Evolutionary conservation across 2,888 invertebrate genomes (phyloP).

Genomic region (Volucella inanis): DNA sequence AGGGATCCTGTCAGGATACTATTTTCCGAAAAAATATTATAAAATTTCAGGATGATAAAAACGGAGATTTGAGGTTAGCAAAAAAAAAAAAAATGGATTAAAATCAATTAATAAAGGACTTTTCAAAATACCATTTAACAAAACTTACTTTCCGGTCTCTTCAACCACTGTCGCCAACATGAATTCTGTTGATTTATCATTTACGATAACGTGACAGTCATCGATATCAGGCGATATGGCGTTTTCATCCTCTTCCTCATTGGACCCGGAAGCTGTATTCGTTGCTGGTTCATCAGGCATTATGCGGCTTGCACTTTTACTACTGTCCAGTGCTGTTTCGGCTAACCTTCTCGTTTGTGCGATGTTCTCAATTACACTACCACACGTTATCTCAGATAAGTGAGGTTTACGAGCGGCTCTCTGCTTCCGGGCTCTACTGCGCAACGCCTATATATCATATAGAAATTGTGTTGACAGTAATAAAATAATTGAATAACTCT

Average conservation of each 20-base stretch:
- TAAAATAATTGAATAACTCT: neutral
- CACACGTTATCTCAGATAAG: slow-evolving; percentile 88
- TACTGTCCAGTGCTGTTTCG: slow-evolving; percentile 88
- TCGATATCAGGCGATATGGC: slow-evolving; percentile 87
- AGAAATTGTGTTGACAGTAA: slow-evolving; percentile 41
- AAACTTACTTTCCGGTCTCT: slow-evolving; percentile 90
- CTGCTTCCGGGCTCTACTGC: slow-evolving; percentile 92
- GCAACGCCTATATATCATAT: slow-evolving; percentile 87
- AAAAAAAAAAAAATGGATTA: neutral
- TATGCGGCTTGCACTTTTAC: slow-evolving; percentile 84
- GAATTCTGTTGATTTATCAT: slow-evolving; percentile 95
- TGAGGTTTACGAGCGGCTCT: slow-evolving; percentile 91
- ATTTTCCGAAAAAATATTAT: too few relatives aligned
- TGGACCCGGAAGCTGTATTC: slow-evolving; percentile 95
- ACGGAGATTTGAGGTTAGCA: neutral
- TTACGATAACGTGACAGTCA: slow-evolving; percentile 93
- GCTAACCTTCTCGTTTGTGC: slow-evolving; percentile 91
- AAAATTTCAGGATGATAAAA: neutral
- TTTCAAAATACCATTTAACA: neutral
- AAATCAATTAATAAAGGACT: neutral
- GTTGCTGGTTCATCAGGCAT: slow-evolving; percentile 91
- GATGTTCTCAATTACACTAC: slow-evolving; percentile 94
- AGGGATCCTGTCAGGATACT: too few relatives aligned
- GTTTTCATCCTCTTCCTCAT: slow-evolving; percentile 91
- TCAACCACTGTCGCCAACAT: slow-evolving; percentile 94